Evolutionary conservation across 30 jellyfish, hydroid and myxozoan genomes (phyloP).

Genomic region (Hydractinia symbiolongicarpus): DNA sequence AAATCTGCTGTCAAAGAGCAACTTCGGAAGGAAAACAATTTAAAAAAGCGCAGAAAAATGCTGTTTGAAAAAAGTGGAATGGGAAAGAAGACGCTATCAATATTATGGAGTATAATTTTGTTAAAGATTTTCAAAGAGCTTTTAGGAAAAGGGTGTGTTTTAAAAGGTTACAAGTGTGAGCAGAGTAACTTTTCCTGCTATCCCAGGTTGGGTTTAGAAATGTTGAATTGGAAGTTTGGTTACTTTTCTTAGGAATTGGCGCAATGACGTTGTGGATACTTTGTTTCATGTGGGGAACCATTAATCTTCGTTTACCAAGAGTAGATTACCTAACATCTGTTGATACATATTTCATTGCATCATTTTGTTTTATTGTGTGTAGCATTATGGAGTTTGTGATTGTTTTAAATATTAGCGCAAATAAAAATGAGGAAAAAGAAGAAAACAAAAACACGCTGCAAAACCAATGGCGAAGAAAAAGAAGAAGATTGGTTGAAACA

Average conservation of each 20-base stretch:
- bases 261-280: conserved; percentile 79
- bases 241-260: conserved; percentile 47
- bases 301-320: conserved; percentile 70
- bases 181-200: too few species aligned
- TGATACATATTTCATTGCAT: conserved; percentile 67
- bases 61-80: too few species aligned
- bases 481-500: too few species aligned
- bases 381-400: conserved; percentile 63
- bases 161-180: too few species aligned
- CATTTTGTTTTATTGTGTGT: conserved; percentile 62
- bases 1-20: too few species aligned
- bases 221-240: not conserved
- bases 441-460: not conserved
- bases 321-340: conserved; percentile 77
- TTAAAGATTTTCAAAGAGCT: too few species aligned
- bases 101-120: too few species aligned
- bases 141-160: too few species aligned
- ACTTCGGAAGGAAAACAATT: too few species aligned
- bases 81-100: too few species aligned
- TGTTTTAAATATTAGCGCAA: conserved; percentile 45
- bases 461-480: too few species aligned
- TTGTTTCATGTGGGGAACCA: conserved; percentile 75
- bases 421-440: conserved; percentile 15
- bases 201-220: not conserved
- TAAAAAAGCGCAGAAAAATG: too few species aligned